Evolutionary conservation across 2,113 vertebrate species (phyloP).

Genomic region (Leptobrachium ailaonicum): DNA sequence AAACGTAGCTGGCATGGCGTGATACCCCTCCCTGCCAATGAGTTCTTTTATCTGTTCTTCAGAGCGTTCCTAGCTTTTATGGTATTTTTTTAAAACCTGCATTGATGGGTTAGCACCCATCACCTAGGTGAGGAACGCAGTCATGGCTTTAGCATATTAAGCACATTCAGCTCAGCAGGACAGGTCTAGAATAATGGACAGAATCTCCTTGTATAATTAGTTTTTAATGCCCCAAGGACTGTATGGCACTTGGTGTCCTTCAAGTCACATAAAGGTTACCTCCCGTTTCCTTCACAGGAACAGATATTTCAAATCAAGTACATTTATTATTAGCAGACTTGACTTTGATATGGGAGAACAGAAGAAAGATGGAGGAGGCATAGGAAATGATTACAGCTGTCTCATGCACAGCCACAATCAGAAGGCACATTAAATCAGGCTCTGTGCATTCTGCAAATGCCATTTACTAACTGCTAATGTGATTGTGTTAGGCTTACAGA

Average conservation of each 20-base stretch:
- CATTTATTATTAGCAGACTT: constrained; percentile 58
- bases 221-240: constrained; percentile 61
- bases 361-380: constrained; percentile 29
- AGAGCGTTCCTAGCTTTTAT: background rate
- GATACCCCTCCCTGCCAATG: background rate
- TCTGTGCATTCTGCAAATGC: constrained; percentile 16
- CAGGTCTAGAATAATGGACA: constrained; percentile 52
- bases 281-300: constrained; percentile 58
- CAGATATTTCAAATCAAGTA: constrained; percentile 48
- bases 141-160: constrained; percentile 53
- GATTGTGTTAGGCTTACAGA: no score
- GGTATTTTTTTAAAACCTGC: constrained; percentile 1
- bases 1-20: no score
- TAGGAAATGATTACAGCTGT: constrained; percentile 44
- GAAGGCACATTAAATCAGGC: constrained; percentile 13
- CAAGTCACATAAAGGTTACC: constrained; percentile 59
- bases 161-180: constrained; percentile 47
- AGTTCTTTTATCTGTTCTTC: background rate
- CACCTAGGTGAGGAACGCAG: constrained; percentile 36
- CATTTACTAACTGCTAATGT: no score
- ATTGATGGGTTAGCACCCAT: constrained; percentile 23
- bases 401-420: constrained; percentile 23
- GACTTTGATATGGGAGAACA: constrained; percentile 51
- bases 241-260: constrained; percentile 60
- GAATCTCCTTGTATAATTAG: constrained; percentile 59